Evolutionary conservation across 2,888 invertebrate genomes (phyloP), one percentile per base, ranked within the genome.

Genomic region (Eugnorisma glareosa): DNA sequence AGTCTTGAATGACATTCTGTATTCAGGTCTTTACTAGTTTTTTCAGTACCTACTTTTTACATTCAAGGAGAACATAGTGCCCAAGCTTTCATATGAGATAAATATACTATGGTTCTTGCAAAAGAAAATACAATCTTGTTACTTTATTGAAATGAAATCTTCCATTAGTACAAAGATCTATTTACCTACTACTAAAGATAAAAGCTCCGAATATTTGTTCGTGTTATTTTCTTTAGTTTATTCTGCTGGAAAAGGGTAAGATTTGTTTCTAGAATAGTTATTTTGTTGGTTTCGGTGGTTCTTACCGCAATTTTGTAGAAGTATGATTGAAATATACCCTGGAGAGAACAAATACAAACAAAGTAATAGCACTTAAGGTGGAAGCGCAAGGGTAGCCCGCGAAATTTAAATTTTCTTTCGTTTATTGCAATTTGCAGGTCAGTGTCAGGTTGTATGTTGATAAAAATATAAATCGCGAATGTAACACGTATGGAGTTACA

Each of bases 171-270:
- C 15, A 21, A 66, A 48, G 4, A 61, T 31, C n/a, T 75, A 48
- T 74, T 67, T 40, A 67, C 24, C 2, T n/a, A n/a, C 24, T 24
- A 37, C 28, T 51, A 73, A n/a, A 28, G 21, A 40, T 67, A n/a
- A 76, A 40, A 59, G 59, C 67, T 21, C 13, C 18, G 35, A 69
- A 35, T 51, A 68, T 77, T 78, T 66, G 40, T 54, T 66, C 18
- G 28, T n/a, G 31, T 48, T 24, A 78, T 72, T 48, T 57, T 48
- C 15, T 57, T 59, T 71, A n/a, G 18, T n/a, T 64, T 48, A 21
- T 21, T 45, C 31, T 37, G 51, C 18, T 75, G 21, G 35, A 40
- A 40, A 15, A 18, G 51, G 24, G n/a, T 54, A 21, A 5, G 8
- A 37, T 24, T n/a, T 70, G 31, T 40, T 57, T 57, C 13, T 40